phyloP scores from a whole-genome alignment of 2,797 vertebrate genomes.

The Anguilla anguilla region DNA sequence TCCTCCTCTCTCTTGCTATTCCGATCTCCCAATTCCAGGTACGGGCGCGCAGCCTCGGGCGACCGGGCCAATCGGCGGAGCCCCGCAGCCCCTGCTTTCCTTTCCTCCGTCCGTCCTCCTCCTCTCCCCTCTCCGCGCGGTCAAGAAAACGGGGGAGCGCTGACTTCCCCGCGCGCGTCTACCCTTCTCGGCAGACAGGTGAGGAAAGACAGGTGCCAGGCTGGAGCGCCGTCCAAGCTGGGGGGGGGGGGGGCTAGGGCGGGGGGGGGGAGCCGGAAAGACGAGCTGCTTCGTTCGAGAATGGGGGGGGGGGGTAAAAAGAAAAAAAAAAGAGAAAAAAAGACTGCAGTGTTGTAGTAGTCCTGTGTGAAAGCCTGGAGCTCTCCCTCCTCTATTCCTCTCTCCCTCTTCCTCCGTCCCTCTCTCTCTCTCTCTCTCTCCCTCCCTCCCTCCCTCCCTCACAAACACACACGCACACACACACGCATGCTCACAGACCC shows the following conservation, averaged over 20 bases:
- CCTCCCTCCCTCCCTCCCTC: constrained; percentile 34
- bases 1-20: constrained; percentile 4
- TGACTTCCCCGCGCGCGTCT: too few species aligned
- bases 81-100: constrained; percentile 25
- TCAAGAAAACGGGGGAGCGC: too few species aligned
- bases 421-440: constrained; percentile 46
- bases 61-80: constrained; percentile 13
- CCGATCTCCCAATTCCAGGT: constrained; percentile 33
- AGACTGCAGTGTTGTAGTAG: constrained; percentile 74
- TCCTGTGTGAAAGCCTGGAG: constrained; percentile 67
- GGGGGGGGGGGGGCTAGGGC: constrained; percentile 30
- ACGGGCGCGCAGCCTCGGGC: constrained; percentile 17
- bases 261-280: constrained; percentile 27
- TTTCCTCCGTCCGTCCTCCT: constrained; percentile 45
- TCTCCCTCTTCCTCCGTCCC: constrained; percentile 53
- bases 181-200: constrained; percentile 51
- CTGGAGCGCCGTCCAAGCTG: constrained; percentile 57
- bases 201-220: constrained; percentile 56
- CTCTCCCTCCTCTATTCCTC: constrained; percentile 57
- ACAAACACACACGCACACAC: constrained; percentile 21
- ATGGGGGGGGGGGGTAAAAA: background rate
- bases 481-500: constrained; percentile 48
- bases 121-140: too few species aligned
- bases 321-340: constrained; percentile 49
- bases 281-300: constrained; percentile 64